Evolutionary conservation across 2,797 vertebrate genomes (phyloP).

Genomic region (Otolemur crassicaudatus): DNA sequence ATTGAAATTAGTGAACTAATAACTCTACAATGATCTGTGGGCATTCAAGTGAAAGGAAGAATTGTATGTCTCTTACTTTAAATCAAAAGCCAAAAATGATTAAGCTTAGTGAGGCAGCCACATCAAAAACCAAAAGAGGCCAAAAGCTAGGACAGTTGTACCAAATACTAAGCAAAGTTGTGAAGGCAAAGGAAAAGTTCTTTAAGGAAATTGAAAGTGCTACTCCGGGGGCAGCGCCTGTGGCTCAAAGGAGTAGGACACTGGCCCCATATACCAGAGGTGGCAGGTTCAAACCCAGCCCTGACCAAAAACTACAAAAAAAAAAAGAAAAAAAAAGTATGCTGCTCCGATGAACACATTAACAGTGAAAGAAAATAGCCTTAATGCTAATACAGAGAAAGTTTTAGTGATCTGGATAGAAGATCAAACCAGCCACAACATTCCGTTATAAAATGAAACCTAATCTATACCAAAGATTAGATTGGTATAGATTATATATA

Average conservation of each 20-base stretch:
- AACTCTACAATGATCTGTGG: not conserved
- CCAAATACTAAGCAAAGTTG: not conserved
- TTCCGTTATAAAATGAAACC: not conserved
- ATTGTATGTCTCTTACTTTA: not conserved
- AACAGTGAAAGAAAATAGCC: not conserved
- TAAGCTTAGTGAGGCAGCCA: not conserved
- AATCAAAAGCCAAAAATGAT: not conserved
- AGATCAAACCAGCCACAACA: not conserved
- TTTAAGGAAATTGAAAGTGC: not conserved
- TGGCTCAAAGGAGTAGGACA: no score
- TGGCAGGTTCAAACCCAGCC: no score
- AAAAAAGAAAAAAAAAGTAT: no score
- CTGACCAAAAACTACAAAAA: no score
- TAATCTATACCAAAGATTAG: not conserved
- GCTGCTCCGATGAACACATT: not conserved
- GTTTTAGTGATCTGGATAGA: not conserved
- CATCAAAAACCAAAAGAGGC: not conserved
- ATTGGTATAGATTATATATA: no score
- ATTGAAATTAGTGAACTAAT: not conserved
- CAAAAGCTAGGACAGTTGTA: not conserved
- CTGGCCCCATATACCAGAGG: no score
- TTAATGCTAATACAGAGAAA: not conserved
- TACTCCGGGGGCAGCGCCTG: not conserved
- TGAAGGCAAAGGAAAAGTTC: not conserved
- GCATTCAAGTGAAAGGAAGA: not conserved